Evolutionary conservation across 2,888 invertebrate species (phyloP), one percentile per base, ranked within the genome.

Genomic region (Diadegma fenestrale): DNA sequence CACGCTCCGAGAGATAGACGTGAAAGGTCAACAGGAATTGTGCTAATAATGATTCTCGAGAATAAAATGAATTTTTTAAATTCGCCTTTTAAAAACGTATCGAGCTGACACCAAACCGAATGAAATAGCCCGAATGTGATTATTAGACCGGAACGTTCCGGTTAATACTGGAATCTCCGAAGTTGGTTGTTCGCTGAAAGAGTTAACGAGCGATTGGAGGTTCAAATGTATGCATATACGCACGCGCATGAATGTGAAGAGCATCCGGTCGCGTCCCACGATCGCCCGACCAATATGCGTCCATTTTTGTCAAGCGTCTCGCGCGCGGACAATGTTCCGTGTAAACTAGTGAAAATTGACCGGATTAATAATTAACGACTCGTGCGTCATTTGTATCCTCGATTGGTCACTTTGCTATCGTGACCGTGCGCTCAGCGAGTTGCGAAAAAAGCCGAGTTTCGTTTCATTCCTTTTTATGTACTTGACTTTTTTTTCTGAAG

Each of bases 151-250:
- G 76, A 76, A 19, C 61, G 43, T 19, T 64, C 81, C 12, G 69
- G 87, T 84, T 83, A 71, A 85, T 84, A 83, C 83, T 48, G 77
- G 83, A 87, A 87, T 85, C 69, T 83, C 45, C 72, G 54, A 71
- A 26, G 61, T 77, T 58, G 41, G n/a, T 73, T 30, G 66, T 45
- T 54, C 43, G 45, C 61, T 64, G 64, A 71, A 76, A 69, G 26
- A 69, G 79, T 48, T 48, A 75, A 73, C 45, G 45, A 71, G 73
- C 73, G 75, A 86, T 80, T 80, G 61, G 58, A 58, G n/a, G 17
- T 10, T 63, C 43, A 12, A 30, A 45, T 71, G 14, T 48, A 10
- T 19, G 19, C n/a, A n/a, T n/a, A n/a, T 64, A 43, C 26, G 37
- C 2, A 43, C 8, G 37, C 37, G 48, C 43, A 48, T 73, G n/a